Evolutionary conservation across 2,113 vertebrate genomes (phyloP).

Genomic region (Actenoides lindsayi): DNA sequence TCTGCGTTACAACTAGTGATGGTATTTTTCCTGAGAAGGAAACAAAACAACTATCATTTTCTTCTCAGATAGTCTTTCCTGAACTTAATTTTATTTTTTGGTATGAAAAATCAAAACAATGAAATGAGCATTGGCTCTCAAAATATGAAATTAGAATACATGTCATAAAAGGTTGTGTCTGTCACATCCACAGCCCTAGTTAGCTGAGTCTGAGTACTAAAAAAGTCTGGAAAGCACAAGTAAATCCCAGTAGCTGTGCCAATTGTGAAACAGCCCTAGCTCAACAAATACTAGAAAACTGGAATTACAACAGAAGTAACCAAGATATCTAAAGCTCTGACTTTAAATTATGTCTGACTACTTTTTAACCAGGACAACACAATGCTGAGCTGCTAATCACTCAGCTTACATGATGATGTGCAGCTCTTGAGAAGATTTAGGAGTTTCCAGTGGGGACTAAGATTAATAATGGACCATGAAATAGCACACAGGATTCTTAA

Average conservation of each 20-base stretch:
- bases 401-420: neutral
- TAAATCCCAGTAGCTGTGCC: neutral
- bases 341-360: neutral
- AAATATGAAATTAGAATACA: neutral
- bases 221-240: neutral
- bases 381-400: neutral
- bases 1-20: accelerated
- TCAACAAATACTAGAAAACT: neutral
- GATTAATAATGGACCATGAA: neutral
- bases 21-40: neutral
- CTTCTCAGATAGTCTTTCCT: neutral
- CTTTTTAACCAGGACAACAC: neutral
- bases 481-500: neutral
- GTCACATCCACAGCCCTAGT: neutral
- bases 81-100: neutral
- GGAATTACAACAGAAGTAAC: neutral
- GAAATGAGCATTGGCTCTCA: neutral
- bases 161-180: neutral
- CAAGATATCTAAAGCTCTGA: neutral
- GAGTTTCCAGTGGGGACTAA: neutral
- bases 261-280: neutral
- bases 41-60: neutral
- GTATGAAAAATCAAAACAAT: neutral
- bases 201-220: neutral
- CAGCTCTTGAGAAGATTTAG: neutral